Evolutionary conservation across 2,113 vertebrate genomes (phyloP).

Genomic region (Pomatostomus ruficeps): DNA sequence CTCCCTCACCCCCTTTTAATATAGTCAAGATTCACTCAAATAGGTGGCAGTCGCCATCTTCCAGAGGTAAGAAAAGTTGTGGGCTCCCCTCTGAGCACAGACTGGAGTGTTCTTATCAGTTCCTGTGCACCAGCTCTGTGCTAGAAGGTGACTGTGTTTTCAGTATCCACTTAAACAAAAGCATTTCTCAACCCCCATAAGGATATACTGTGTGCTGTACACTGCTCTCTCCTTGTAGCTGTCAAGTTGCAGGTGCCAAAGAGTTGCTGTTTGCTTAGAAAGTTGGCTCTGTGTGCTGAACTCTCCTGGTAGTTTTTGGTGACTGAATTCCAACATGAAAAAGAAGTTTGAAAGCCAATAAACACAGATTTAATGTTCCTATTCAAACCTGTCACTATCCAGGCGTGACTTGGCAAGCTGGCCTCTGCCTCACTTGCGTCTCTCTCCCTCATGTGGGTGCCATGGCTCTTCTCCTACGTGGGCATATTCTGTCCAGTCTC

Average conservation of each 20-base stretch:
- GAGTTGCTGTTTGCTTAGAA: background rate
- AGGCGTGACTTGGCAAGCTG: background rate
- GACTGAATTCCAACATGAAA: background rate
- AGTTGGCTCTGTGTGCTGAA: background rate
- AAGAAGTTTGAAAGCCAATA: background rate
- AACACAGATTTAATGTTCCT: background rate
- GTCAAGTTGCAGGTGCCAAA: background rate
- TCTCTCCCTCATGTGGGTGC: rapidly evolving
- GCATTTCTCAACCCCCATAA: background rate
- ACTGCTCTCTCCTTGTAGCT: background rate
- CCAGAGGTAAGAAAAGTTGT: background rate
- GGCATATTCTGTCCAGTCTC: background rate
- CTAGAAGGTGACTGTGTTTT: background rate
- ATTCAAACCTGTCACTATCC: background rate
- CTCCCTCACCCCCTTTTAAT: background rate
- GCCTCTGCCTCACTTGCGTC: background rate
- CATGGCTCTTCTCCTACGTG: background rate
- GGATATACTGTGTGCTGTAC: background rate
- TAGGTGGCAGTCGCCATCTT: background rate
- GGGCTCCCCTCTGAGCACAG: background rate
- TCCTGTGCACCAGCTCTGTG: background rate
- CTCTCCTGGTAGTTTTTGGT: background rate
- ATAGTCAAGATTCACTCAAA: background rate
- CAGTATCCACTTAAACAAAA: background rate
- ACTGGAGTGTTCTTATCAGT: background rate